A percentile compares a stretch with the other conserved stretches of the same genome.
These are phyloP conservation scores for Kryptolebias marmoratus DNA, from an alignment of 2,113 vertebrate genomes.

Conservation along the genomic window DNA sequence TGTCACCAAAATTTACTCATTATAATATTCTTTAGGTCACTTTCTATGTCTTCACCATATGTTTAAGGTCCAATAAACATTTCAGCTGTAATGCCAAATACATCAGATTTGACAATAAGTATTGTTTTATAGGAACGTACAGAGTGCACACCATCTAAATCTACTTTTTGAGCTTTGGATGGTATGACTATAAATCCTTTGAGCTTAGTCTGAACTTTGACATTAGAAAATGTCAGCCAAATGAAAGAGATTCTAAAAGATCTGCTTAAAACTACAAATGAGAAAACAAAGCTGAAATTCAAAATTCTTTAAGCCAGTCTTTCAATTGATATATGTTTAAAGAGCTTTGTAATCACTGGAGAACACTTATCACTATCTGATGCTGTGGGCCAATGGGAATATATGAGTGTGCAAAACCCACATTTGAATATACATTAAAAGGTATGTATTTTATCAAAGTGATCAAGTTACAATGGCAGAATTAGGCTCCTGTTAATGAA, in stretches of 20 bases:
- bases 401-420: too few species aligned
- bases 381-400: too few species aligned
- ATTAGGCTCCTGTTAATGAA: too few species aligned
- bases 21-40: neutral
- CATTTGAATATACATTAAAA: too few species aligned
- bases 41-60: neutral
- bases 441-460: too few species aligned
- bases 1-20: too few species aligned
- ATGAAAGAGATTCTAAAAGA: constrained; percentile 29
- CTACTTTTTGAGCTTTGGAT: constrained; percentile 10
- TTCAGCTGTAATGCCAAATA: constrained; percentile 5
- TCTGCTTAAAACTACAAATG: constrained; percentile 22
- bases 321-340: neutral
- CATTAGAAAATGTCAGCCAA: constrained; percentile 16
- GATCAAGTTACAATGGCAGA: too few species aligned
- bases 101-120: constrained; percentile 2
- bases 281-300: constrained; percentile 7
- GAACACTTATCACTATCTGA: too few species aligned
- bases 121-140: neutral
- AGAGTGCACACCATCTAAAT: constrained; percentile 13
- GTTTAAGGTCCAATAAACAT: constrained; percentile 8
- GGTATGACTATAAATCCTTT: constrained; percentile 6
- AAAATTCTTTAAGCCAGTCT: constrained; percentile 10
- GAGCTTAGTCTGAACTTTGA: constrained; percentile 34
- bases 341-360: neutral